These are phyloP conservation scores for Zelleria hepariella DNA, from an alignment of 2,888 invertebrate genomes.

Conservation along the genomic window DNA sequence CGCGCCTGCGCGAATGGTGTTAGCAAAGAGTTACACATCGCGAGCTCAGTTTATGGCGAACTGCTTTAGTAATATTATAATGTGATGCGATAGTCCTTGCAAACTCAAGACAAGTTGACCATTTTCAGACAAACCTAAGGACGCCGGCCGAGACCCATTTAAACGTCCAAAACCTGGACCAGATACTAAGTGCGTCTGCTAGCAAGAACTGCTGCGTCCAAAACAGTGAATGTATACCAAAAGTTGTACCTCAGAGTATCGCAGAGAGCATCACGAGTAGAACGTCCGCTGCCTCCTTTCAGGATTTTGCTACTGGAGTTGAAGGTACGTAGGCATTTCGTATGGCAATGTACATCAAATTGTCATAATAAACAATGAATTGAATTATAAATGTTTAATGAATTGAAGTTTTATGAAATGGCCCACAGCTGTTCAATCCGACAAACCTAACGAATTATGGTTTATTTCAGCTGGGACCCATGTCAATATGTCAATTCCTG, in stretches of 20 bases:
- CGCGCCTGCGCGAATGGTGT: too few species aligned
- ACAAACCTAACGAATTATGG: not conserved
- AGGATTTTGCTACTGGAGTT: conserved; percentile 43
- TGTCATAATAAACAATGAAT: too few species aligned
- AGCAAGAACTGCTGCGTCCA: not conserved
- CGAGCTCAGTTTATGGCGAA: too few species aligned
- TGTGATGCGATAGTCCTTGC: too few species aligned
- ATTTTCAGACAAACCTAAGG: not conserved
- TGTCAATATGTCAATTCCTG: conserved; percentile 32
- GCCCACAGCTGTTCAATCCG: not conserved
- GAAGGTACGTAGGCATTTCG: conserved; percentile 24
- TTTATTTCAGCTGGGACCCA: conserved; percentile 24
- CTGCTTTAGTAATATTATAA: too few species aligned
- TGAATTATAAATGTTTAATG: not conserved
- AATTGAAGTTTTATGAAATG: not conserved
- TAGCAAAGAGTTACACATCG: too few species aligned
- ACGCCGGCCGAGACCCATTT: not conserved
- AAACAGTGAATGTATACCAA: not conserved
- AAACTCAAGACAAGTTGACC: too few species aligned
- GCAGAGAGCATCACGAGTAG: conserved; percentile 18
- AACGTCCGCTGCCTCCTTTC: conserved; percentile 29
- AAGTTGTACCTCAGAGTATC: too few species aligned
- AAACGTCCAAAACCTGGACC: not conserved
- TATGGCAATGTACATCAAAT: too few species aligned
- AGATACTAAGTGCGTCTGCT: not conserved